phyloP scores from a whole-genome alignment of 2,113 vertebrate species.

The Tapirus terrestris region DNA sequence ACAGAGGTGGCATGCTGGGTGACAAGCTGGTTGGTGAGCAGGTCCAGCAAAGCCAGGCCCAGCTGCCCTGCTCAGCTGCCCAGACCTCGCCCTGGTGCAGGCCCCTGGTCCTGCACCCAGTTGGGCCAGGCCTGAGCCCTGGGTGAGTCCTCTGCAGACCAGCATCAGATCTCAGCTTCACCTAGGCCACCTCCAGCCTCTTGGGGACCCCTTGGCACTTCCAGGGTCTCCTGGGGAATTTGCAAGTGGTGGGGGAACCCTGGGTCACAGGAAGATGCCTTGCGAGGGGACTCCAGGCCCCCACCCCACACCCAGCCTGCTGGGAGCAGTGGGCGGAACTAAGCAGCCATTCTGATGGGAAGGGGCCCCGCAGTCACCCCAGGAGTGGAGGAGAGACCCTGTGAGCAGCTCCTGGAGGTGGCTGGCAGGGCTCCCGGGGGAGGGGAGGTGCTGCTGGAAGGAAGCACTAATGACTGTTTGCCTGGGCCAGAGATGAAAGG shows the following conservation, averaged over 20 bases:
- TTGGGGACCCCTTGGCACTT: accelerated
- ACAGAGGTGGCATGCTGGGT: background rate
- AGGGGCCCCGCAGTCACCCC: background rate
- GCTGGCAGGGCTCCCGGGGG: background rate
- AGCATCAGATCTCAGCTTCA: background rate
- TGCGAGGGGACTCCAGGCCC: background rate
- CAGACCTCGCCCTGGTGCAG: background rate
- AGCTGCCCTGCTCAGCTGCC: background rate
- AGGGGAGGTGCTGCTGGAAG: background rate
- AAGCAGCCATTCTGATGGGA: background rate
- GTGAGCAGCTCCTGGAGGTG: background rate
- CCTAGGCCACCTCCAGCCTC: background rate
- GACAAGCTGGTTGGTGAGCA: background rate
- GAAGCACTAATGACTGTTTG: background rate
- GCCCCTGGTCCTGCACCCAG: background rate
- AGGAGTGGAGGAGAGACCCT: background rate
- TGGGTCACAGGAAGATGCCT: background rate
- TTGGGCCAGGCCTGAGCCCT: too few relatives aligned
- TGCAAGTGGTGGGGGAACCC: background rate
- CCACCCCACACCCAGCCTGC: too few relatives aligned
- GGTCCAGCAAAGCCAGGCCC: background rate
- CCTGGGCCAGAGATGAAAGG: background rate
- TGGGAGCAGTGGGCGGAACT: background rate
- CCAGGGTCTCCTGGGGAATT: background rate
- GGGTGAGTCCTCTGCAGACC: background rate